Conservation (phyloP, 2,888 invertebrate genomes). For the Heliothis peltigera region DNA sequence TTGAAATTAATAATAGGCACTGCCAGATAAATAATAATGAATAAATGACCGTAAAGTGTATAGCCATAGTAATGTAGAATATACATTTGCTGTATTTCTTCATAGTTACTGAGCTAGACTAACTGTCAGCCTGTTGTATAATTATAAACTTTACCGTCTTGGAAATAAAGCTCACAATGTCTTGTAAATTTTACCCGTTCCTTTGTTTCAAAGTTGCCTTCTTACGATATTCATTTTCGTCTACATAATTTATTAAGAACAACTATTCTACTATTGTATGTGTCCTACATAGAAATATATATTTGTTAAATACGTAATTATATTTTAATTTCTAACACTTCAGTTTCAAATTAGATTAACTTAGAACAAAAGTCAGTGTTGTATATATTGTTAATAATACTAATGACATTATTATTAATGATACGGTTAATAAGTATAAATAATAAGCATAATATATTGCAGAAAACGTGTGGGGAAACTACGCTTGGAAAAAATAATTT, state of each 20-base stretch:
- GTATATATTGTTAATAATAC: slow-evolving; percentile 78
- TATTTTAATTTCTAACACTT: slow-evolving; percentile 37
- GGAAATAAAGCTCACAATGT: slow-evolving; percentile 18
- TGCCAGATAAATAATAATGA: slow-evolving; percentile 67
- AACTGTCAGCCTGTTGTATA: slow-evolving; percentile 4
- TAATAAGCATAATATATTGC: slow-evolving; percentile 73
- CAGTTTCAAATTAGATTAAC: slow-evolving; percentile 50
- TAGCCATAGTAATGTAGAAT: slow-evolving; percentile 21
- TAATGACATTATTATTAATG: slow-evolving; percentile 62
- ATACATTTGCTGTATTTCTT: slow-evolving; percentile 14
- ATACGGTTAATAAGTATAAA: slow-evolving; percentile 56
- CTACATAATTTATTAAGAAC: slow-evolving; percentile 26
- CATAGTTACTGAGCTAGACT: slow-evolving; percentile 14
- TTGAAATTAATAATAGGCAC: slow-evolving; percentile 69
- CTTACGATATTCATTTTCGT: slow-evolving; percentile 29
- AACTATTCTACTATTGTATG: slow-evolving; percentile 30
- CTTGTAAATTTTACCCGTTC: slow-evolving; percentile 30
- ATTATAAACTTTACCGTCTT: slow-evolving; percentile 9
- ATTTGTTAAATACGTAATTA: slow-evolving; percentile 26
- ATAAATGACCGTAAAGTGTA: slow-evolving; percentile 34
- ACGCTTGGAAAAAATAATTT: slow-evolving; percentile 88
- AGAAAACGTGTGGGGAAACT: slow-evolving; percentile 89
- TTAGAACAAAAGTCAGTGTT: slow-evolving; percentile 69
- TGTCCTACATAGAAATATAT: slow-evolving; percentile 19
- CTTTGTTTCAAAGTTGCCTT: slow-evolving; percentile 34